These are phyloP conservation scores for Coelopa frigida DNA, from an alignment of 1,140 invertebrate species.

Conservation along the genomic window DNA sequence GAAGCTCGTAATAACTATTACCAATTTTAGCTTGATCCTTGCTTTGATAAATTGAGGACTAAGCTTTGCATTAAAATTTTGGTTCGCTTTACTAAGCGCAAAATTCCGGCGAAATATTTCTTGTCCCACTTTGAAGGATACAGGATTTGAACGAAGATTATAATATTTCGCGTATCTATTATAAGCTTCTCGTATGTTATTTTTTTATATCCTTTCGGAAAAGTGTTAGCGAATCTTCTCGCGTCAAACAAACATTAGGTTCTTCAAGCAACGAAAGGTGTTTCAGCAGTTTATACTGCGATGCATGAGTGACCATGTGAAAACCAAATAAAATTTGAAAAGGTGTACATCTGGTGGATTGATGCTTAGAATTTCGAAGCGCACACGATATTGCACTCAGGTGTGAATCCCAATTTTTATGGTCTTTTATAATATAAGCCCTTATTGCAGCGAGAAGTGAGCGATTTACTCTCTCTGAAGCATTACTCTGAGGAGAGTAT, in stretches of 20 bases:
- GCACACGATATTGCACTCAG: conserved; percentile 1
- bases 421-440: conserved; percentile 3
- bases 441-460: conserved; percentile 5
- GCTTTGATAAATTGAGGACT: conserved; percentile 9
- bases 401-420: conserved; percentile 9
- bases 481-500: conserved; percentile 3
- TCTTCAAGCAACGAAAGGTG: not conserved
- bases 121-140: conserved; percentile 5
- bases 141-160: not conserved
- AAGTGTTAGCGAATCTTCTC: not conserved
- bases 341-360: not conserved
- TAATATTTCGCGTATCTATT: not conserved
- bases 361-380: conserved; percentile 1
- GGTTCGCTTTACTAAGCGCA: not conserved
- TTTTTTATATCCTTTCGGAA: not conserved
- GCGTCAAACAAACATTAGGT: not conserved
- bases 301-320: not conserved
- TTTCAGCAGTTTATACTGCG: not conserved
- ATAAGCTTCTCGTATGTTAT: not conserved
- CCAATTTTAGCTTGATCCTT: not conserved
- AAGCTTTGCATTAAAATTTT: conserved; percentile 7
- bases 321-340: not conserved
- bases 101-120: conserved; percentile 1
- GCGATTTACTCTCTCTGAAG: conserved; percentile 1
- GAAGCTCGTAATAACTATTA: conserved; percentile 1